Evolutionary conservation across 2,113 vertebrate species (phyloP).

Genomic region (Bettongia penicillata): DNA sequence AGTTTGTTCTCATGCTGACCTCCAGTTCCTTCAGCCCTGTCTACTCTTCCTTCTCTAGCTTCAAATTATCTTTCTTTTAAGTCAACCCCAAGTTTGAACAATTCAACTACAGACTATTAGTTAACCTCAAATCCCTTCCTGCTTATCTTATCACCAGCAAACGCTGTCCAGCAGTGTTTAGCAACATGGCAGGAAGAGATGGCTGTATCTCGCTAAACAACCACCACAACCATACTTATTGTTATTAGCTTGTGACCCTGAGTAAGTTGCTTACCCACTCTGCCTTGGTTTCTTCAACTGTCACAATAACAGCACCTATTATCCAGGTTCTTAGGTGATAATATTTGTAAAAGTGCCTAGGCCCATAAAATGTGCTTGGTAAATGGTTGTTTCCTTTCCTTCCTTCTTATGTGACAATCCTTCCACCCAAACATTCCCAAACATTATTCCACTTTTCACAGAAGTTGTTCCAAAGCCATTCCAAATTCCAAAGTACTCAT

Average conservation of each 20-base stretch:
- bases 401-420: no score
- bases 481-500: background rate
- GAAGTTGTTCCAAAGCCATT: background rate
- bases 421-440: background rate
- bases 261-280: background rate
- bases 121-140: no score
- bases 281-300: background rate
- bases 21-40: no score
- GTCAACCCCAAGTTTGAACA: no score
- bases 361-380: background rate
- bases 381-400: background rate
- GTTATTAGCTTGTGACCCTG: background rate
- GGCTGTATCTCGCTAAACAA: no score
- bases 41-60: no score
- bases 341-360: background rate
- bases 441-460: background rate
- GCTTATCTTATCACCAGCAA: no score
- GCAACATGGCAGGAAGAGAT: no score
- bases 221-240: background rate
- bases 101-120: no score
- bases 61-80: no score
- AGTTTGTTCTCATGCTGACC: no score
- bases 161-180: no score
- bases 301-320: background rate
- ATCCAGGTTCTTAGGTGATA: background rate